These are phyloP conservation scores for Darevskia nairensis DNA, from an alignment of 2,797 vertebrate genomes.

Conservation along the genomic window DNA sequence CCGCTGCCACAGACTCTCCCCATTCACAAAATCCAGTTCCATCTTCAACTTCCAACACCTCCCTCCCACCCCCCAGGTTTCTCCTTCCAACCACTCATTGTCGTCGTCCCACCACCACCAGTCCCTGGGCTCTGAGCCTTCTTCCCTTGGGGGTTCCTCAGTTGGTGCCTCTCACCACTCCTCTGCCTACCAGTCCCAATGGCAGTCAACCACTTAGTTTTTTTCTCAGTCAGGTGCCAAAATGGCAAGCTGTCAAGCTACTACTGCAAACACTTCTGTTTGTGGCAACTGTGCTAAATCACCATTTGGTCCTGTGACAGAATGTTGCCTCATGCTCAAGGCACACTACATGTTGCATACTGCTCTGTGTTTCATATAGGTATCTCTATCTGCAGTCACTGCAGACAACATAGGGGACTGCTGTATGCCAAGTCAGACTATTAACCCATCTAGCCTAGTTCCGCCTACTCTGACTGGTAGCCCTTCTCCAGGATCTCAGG, in stretches of 20 bases:
- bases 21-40: too few species aligned
- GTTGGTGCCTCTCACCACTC: too few species aligned
- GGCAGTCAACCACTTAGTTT: neutral
- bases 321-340: neutral
- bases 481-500: neutral
- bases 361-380: neutral
- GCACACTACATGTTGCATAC: too few species aligned
- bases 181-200: too few species aligned
- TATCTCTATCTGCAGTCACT: neutral
- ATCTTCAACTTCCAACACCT: too few species aligned
- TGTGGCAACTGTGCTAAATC: neutral
- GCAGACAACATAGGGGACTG: neutral
- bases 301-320: neutral
- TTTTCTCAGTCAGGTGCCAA: neutral
- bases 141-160: too few species aligned
- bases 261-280: too few species aligned
- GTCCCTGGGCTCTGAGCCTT: too few species aligned
- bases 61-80: too few species aligned
- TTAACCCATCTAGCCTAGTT: neutral
- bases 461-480: neutral
- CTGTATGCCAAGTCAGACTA: neutral
- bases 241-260: neutral
- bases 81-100: too few species aligned
- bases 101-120: too few species aligned
- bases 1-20: too few species aligned